These are phyloP conservation scores for Pasiphila rectangulata DNA, from an alignment of 2,888 invertebrate species.

Conservation along the genomic window DNA sequence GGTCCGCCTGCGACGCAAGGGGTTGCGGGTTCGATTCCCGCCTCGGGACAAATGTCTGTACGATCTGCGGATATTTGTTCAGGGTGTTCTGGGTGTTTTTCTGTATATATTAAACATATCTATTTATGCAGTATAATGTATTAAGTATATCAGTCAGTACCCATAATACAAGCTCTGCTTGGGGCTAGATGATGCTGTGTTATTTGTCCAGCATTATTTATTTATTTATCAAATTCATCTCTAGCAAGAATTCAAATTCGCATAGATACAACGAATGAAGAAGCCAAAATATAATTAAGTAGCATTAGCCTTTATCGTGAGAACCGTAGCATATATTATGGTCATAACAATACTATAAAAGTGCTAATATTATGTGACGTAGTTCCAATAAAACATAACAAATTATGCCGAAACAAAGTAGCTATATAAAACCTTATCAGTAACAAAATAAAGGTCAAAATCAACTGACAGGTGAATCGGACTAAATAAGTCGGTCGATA, in stretches of 20 bases:
- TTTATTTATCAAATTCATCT: background rate
- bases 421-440: background rate
- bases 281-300: slow-evolving; percentile 8
- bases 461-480: background rate
- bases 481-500: slow-evolving; percentile 16
- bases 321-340: slow-evolving; percentile 7
- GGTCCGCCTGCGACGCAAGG: no score
- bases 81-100: no score
- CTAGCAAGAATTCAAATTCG: no score
- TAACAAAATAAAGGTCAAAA: slow-evolving; percentile 1
- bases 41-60: no score
- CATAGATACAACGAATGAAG: background rate
- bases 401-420: background rate
- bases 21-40: no score
- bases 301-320: slow-evolving; percentile 12
- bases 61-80: no score
- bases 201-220: background rate
- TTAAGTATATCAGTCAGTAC: no score
- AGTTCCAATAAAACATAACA: slow-evolving; percentile 4
- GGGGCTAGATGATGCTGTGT: no score
- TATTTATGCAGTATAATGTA: no score
- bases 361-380: slow-evolving; percentile 7
- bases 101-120: no score
- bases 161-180: no score
- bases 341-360: slow-evolving; percentile 9